Percentiles rank a stretch among this genome's conserved stretches.
phyloP scores from a whole-genome alignment of 2,797 vertebrate species.

The Meriones psammophilus region DNA sequence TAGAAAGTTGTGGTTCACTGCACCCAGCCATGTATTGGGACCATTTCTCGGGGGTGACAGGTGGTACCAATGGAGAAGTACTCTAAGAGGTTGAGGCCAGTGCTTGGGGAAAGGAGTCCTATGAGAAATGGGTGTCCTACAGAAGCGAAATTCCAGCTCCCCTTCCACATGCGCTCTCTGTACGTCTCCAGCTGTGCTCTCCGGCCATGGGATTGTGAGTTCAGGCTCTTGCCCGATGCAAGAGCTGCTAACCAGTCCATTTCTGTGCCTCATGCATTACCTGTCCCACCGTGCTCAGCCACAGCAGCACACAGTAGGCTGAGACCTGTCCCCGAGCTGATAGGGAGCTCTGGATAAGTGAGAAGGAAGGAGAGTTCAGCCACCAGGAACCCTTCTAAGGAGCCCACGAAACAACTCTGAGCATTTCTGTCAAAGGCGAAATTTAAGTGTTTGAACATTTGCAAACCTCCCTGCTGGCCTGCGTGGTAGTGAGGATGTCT shows the following conservation, averaged over 20 bases:
- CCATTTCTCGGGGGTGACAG: no score
- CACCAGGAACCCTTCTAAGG: background rate
- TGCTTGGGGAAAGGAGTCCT: background rate
- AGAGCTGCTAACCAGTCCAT: background rate
- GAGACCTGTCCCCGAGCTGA: background rate
- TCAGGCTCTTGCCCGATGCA: background rate
- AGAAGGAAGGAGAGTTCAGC: background rate
- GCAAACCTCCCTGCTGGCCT: no score
- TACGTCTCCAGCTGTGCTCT: background rate
- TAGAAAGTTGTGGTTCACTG: background rate
- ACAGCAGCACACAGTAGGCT: no score
- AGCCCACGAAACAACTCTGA: background rate
- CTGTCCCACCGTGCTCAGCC: no score
- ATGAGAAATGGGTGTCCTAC: background rate
- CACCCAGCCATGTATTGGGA: background rate
- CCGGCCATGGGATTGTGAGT: background rate
- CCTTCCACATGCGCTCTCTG: background rate
- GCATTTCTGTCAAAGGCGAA: background rate
- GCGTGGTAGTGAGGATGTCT: background rate
- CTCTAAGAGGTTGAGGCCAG: background rate
- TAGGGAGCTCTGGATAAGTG: no score
- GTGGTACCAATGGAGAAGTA: background rate
- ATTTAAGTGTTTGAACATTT: background rate
- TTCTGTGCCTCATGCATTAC: background rate
- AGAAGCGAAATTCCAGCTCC: background rate